Evolutionary conservation across 2,888 invertebrate species (phyloP), one percentile per base, ranked within the genome.

Genomic region (Teleogryllus oceanicus): DNA sequence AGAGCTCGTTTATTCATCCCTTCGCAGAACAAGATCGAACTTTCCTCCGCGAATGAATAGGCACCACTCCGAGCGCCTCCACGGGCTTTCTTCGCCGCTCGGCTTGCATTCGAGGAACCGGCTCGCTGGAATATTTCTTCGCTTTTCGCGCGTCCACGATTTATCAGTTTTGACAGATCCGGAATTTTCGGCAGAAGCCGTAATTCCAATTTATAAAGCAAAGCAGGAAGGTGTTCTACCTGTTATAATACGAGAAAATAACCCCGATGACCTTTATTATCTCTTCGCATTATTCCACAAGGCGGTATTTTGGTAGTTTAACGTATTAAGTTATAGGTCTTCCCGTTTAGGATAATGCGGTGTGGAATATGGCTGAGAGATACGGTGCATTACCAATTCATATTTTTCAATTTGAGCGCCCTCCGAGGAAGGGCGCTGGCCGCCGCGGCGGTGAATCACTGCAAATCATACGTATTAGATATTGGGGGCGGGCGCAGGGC

Each of bases 381-480:
- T 62, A 62, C 62, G 62, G n/a, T n/a, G 62, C 62, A 62, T 62
- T 62, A 62, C 62, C 62, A 62, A 62, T 62, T 62, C 62, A 62
- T 62, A 62, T 62, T 62, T 62, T 62, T 62, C 62, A 62, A 62
- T 62, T 62, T 62, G 62, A 62, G 13, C 62, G 16, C 62, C 62
- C 37, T 8, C 5, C n/a, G 62, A 62, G 13, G 62, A 62, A 62
- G n/a, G 13, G 62, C 5, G 62, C 3, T n/a, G 62, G 13, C n/a
- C 62, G 16, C 16, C 5, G 62, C 13, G n/a, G 62, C n/a, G 13
- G 62, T 62, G 62, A 62, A 62, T 16, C 62, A 62, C 62, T 4
- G 16, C 62, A 62, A 62, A 78, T 78, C 50, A 78, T 49, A 51
- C 51, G 78, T 24, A 50, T 78, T 37, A 78, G 78, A 50, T 51